phyloP scores from a whole-genome alignment of 2,888 invertebrate species.

The Andrena minutula region DNA sequence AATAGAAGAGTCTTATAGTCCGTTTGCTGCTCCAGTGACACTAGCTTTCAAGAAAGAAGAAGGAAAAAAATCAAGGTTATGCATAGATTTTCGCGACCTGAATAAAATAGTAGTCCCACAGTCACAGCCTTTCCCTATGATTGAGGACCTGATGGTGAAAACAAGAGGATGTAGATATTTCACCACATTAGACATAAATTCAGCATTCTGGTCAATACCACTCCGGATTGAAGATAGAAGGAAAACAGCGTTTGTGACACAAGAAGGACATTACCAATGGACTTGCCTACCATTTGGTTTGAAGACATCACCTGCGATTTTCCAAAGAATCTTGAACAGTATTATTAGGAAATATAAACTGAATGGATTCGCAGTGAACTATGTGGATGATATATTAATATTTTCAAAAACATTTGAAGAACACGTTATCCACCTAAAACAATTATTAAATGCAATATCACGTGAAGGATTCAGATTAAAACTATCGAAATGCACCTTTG shows the following conservation, averaged over 20 bases:
- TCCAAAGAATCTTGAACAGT: slow-evolving; percentile 43
- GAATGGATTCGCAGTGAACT: slow-evolving; percentile 41
- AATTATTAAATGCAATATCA: slow-evolving; percentile 61
- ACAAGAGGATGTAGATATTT: slow-evolving; percentile 51
- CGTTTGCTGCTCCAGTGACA: slow-evolving; percentile 36
- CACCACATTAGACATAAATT: slow-evolving; percentile 56
- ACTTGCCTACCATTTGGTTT: slow-evolving; percentile 64
- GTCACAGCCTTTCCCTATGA: slow-evolving; percentile 29
- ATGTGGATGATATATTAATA: slow-evolving; percentile 69
- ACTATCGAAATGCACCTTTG: slow-evolving; percentile 58
- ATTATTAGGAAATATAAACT: slow-evolving; percentile 40
- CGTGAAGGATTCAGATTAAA: slow-evolving; percentile 52
- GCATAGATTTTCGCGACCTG: slow-evolving; percentile 51
- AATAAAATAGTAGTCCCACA: slow-evolving; percentile 68
- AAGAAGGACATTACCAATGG: slow-evolving; percentile 61
- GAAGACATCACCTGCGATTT: slow-evolving; percentile 59
- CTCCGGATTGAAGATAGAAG: slow-evolving; percentile 57
- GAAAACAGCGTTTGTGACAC: slow-evolving; percentile 51
- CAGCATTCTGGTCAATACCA: slow-evolving; percentile 72
- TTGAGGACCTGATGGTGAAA: slow-evolving; percentile 28
- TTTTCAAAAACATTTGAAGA: slow-evolving; percentile 29
- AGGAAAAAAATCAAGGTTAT: slow-evolving; percentile 9
- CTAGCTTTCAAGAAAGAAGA: slow-evolving; percentile 37
- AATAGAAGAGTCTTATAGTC: slow-evolving; percentile 55
- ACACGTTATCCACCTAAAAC: slow-evolving; percentile 25